Evolutionary conservation across 2,888 invertebrate species (phyloP).

Genomic region (Nomada goodeniana): DNA sequence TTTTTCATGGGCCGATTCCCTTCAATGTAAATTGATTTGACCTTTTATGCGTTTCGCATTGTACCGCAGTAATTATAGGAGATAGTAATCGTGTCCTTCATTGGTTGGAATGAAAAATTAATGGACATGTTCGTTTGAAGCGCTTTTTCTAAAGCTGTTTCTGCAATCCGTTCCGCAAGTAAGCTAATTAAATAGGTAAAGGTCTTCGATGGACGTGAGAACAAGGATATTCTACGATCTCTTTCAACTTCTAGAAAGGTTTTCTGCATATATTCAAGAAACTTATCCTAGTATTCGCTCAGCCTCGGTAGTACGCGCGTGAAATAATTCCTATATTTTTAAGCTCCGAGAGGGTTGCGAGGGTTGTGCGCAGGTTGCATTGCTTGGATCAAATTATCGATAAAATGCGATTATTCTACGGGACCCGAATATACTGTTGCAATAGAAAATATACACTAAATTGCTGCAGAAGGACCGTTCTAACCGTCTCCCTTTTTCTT

Average conservation of each 20-base stretch:
- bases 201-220: neutral
- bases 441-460: neutral
- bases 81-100: too few relatives aligned
- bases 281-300: neutral
- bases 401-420: slow-evolving; percentile 2
- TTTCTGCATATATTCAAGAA: slow-evolving; percentile 10
- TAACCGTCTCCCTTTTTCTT: slow-evolving; percentile 26
- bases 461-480: neutral
- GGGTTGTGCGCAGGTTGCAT: slow-evolving; percentile 25
- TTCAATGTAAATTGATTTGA: too few relatives aligned
- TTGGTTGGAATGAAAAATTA: too few relatives aligned
- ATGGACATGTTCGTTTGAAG: too few relatives aligned
- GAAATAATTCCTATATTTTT: slow-evolving; percentile 25
- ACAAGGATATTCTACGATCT: neutral
- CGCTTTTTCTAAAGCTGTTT: neutral
- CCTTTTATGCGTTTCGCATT: too few relatives aligned
- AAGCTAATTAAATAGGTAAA: slow-evolving; percentile 10
- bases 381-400: slow-evolving; percentile 39
- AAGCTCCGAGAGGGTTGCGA: slow-evolving; percentile 25
- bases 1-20: too few relatives aligned
- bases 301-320: neutral
- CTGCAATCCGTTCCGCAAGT: neutral
- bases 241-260: neutral
- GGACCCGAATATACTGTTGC: neutral
- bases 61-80: too few relatives aligned